Base-by-base conservation (phyloP, 2,113 vertebrate genomes). In the Erythrocercus mccallii region DNA sequence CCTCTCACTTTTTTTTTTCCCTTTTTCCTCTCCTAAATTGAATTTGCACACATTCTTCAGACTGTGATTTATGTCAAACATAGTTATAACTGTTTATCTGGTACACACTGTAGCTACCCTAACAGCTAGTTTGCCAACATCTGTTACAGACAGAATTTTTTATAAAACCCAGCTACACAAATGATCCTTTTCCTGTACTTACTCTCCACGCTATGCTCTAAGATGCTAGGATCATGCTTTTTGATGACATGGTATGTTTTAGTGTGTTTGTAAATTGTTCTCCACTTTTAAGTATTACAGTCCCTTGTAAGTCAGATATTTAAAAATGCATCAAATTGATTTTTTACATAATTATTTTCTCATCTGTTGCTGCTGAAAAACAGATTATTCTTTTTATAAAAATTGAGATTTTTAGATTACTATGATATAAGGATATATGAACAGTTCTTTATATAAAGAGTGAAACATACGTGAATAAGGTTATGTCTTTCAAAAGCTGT, bases 11-110 rank as follows among this genome's bases (percentile, higher is more conserved):
- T 76, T 38, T 2, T 3, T 45, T 45, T 56, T 22, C 15, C 10
- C n/a, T 18, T 38, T 38, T 12, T 5, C 9, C 27, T 6, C 48
- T 5, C 76, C 47, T 27, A 23, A 84, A 91, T 45, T 80, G 81
- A 92, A 90, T 96, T 94, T 94, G 56, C 68, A 71, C 70, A 54
- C 42, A 30, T 71, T 90, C 81, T 84, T 84, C 37, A 31, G 73
- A 7, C n/a, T 66, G 30, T 81, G 57, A 87, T 83, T 86, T 90
- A 62, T 86, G 89, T 62, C 38, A 84, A 91, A 62, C 53, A 48
- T 51, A 56, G 42, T 73, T 92, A 71, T 78, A 92, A n/a, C 37
- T 92, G 80, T 76, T 90, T 70, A 50, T 92, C 58, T 72, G 82
- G 35, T 72, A 61, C 86, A 65, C 56, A 19, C 44, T 64, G 70